Conservation (phyloP, 2,113 vertebrate species). For the Labrus mixtus region DNA sequence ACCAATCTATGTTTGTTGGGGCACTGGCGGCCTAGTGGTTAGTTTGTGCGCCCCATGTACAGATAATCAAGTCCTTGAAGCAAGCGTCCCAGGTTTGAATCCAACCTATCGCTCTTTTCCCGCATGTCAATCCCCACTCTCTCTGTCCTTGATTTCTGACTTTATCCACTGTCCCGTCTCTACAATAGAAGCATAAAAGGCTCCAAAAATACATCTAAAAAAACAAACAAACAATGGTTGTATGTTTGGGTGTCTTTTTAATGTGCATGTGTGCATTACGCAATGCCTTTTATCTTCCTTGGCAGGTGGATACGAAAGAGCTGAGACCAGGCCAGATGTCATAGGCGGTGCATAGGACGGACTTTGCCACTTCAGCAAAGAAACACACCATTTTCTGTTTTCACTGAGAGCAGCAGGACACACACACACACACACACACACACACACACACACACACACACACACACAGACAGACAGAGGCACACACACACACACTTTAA, state of each 20-base stretch:
- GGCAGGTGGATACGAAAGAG: slow-evolving; percentile 62
- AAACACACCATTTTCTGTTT: slow-evolving; percentile 38
- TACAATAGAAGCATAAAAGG: too few relatives aligned
- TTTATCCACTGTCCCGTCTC: too few relatives aligned
- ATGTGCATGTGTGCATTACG: slow-evolving; percentile 19
- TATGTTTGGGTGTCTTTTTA: neutral
- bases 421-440: slow-evolving; percentile 26
- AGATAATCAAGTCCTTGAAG: too few relatives aligned
- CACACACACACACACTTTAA: slow-evolving; percentile 7
- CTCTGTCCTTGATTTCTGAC: too few relatives aligned
- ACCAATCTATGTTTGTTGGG: neutral
- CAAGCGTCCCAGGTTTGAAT: too few relatives aligned
- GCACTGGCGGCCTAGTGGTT: too few relatives aligned
- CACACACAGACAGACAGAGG: slow-evolving; percentile 23
- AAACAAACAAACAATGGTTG: too few relatives aligned
- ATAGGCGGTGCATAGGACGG: slow-evolving; percentile 47
- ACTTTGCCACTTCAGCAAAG: slow-evolving; percentile 73
- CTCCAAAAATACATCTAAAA: too few relatives aligned
- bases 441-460: slow-evolving; percentile 18
- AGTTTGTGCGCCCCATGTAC: too few relatives aligned
- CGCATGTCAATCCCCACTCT: too few relatives aligned
- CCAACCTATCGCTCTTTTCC: too few relatives aligned
- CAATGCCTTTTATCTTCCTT: slow-evolving; percentile 32
- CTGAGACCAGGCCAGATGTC: slow-evolving; percentile 59
- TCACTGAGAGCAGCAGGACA: slow-evolving; percentile 45